Evolutionary conservation across 2,888 invertebrate genomes (phyloP).

Genomic region (Clanis bilineata): DNA sequence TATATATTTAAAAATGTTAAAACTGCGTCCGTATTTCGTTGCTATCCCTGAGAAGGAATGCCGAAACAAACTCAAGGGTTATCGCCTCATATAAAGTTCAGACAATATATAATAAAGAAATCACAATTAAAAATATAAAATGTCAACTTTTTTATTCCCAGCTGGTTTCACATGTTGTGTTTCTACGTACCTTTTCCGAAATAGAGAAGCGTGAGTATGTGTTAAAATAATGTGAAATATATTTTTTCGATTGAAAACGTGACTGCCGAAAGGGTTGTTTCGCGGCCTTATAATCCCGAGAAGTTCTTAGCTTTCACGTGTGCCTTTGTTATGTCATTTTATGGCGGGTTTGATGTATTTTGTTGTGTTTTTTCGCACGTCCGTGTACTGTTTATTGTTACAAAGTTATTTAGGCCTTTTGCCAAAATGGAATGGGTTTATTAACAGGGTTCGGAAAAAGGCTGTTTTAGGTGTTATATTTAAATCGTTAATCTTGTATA

Average conservation of each 20-base stretch:
- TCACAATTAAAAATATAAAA: no score
- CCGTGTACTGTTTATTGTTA: neutral
- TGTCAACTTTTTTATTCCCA: no score
- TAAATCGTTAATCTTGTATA: no score
- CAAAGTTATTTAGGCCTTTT: neutral
- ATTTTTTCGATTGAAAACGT: constrained; percentile 18
- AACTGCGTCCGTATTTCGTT: no score
- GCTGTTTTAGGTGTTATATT: neutral
- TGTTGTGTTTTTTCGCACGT: neutral
- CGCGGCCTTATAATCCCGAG: constrained; percentile 14
- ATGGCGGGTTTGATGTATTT: constrained; percentile 1
- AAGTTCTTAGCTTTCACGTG: constrained; percentile 14
- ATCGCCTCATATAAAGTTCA: no score
- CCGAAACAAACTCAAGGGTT: no score
- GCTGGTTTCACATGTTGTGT: no score
- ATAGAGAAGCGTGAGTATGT: no score
- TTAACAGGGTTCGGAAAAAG: neutral
- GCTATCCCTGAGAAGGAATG: no score
- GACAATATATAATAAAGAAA: no score
- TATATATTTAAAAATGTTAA: no score
- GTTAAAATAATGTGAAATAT: constrained; percentile 18
- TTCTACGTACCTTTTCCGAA: no score
- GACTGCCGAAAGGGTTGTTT: constrained; percentile 14
- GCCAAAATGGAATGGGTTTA: neutral
- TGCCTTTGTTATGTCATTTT: constrained; percentile 14